phyloP scores from a whole-genome alignment of 2,113 vertebrate genomes.

The Cyprinodon variegatus region DNA sequence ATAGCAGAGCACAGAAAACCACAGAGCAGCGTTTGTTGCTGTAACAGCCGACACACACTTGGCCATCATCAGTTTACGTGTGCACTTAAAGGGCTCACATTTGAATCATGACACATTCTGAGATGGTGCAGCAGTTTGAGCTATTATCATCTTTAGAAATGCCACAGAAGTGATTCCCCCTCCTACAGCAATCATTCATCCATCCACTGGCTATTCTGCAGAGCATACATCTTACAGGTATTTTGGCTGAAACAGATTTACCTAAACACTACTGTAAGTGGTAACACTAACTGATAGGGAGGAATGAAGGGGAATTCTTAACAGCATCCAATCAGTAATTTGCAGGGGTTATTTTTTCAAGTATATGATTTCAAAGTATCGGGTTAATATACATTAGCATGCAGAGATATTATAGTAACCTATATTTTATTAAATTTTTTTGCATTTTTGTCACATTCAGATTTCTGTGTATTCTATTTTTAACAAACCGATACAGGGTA shows the following conservation, averaged over 20 bases:
- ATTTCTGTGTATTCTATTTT: not conserved
- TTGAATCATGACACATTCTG: conserved; percentile 38
- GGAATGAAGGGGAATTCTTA: not conserved
- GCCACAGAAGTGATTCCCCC: conserved; percentile 30
- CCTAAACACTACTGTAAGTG: not conserved
- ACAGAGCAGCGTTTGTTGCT: conserved; percentile 20
- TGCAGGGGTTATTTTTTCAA: not conserved
- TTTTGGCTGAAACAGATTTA: conserved; percentile 12
- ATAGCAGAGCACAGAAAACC: conserved; percentile 33
- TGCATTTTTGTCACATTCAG: not conserved
- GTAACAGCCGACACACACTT: conserved; percentile 29
- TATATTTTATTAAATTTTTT: not conserved
- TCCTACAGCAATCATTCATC: conserved; percentile 1
- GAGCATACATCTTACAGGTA: not conserved
- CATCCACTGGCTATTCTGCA: not conserved
- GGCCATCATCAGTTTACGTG: conserved; percentile 14
- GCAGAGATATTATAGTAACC: not conserved
- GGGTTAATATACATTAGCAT: not conserved
- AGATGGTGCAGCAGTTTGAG: conserved; percentile 16
- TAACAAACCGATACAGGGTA: not conserved
- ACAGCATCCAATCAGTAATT: not conserved
- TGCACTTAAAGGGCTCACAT: conserved; percentile 12
- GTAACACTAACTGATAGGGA: not conserved
- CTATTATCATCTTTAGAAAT: conserved; percentile 28
- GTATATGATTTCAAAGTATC: not conserved